Percentiles rank a stretch among this genome's conserved stretches.
Conservation (phyloP, 2,113 vertebrate species). For the Paralichthys olivaceus region DNA sequence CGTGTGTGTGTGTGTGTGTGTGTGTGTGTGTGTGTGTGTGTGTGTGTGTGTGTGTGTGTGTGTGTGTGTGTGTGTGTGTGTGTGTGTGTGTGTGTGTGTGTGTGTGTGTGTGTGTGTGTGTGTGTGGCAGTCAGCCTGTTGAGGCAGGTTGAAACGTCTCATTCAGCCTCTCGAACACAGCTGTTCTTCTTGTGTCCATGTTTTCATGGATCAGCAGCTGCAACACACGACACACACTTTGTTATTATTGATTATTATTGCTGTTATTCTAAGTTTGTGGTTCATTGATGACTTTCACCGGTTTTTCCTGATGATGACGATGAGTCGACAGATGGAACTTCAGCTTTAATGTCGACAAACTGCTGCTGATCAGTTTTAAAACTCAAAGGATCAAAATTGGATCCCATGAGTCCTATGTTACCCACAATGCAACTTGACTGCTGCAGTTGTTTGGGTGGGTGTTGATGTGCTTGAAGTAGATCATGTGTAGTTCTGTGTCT, state of each 20-base stretch:
- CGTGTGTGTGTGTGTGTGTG: neutral
- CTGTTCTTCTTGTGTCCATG: slow-evolving; percentile 25
- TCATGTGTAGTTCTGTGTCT: neutral
- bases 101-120: neutral
- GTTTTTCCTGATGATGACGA: neutral
- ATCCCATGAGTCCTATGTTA: neutral
- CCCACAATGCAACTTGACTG: neutral
- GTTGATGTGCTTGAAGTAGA: neutral
- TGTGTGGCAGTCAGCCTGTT: slow-evolving; percentile 40
- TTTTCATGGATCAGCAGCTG: neutral
- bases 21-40: slow-evolving; percentile 17
- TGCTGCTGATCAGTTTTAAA: neutral
- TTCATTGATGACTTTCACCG: neutral
- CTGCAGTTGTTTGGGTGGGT: too few species aligned
- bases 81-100: neutral
- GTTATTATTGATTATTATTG: too few species aligned
- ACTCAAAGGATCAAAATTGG: too few species aligned
- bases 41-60: too few species aligned
- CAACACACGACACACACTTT: neutral
- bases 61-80: neutral
- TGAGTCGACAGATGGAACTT: too few species aligned
- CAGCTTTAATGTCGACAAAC: neutral
- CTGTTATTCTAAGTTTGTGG: too few species aligned
- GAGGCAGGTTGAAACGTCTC: slow-evolving; percentile 57
- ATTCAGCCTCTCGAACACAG: slow-evolving; percentile 45